These are phyloP conservation scores for Chironomus riparius DNA, from an alignment of 2,888 invertebrate genomes.

Conservation along the genomic window DNA sequence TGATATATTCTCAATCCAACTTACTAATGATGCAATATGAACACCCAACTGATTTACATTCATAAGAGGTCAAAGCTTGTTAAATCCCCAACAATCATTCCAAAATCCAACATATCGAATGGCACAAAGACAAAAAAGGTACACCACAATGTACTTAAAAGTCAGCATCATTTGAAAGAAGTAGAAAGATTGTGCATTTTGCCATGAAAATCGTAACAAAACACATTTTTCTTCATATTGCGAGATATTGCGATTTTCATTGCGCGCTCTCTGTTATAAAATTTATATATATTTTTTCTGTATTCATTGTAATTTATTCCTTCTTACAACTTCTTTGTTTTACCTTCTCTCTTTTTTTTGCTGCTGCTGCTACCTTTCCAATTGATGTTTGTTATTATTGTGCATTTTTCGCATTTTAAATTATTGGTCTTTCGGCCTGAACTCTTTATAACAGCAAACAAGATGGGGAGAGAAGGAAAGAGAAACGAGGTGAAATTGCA, in stretches of 20 bases:
- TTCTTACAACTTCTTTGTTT: conserved; percentile 23
- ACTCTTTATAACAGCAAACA: neutral
- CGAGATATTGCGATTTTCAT: neutral
- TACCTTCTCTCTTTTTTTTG: neutral
- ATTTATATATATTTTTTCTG: neutral
- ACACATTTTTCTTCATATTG: neutral
- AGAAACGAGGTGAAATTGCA: conserved; percentile 7
- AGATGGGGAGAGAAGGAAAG: neutral
- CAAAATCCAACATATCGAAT: too few relatives aligned
- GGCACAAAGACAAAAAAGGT: too few relatives aligned
- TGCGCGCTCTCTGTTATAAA: neutral
- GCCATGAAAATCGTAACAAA: neutral
- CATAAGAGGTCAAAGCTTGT: too few relatives aligned
- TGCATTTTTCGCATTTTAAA: conserved; percentile 24
- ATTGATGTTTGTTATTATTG: neutral
- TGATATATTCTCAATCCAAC: too few relatives aligned
- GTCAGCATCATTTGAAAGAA: neutral
- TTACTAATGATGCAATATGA: too few relatives aligned
- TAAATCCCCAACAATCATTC: too few relatives aligned
- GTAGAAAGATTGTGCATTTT: neutral
- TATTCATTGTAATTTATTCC: conserved; percentile 19
- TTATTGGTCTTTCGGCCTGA: conserved; percentile 11
- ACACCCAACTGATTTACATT: too few relatives aligned
- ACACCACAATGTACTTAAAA: too few relatives aligned
- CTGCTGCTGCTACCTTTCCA: neutral